Percentiles rank a stretch among this genome's conserved stretches.
Evolutionary conservation across 2,113 vertebrate species (phyloP).

Genomic region (Mobula hypostoma): DNA sequence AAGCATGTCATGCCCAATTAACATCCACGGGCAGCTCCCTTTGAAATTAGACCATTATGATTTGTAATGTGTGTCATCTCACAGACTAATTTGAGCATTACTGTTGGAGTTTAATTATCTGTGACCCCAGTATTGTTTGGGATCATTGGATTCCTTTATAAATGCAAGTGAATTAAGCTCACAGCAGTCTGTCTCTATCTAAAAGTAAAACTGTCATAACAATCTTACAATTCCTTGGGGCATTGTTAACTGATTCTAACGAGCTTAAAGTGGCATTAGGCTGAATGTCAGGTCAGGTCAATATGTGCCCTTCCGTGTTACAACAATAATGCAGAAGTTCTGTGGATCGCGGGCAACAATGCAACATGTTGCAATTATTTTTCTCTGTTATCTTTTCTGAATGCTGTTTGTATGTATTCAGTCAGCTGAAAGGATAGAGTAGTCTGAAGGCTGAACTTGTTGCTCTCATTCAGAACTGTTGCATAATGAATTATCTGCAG

Average conservation of each 20-base stretch:
- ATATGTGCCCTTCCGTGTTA: not conserved
- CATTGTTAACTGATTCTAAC: conserved; percentile 9
- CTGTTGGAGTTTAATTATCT: not conserved
- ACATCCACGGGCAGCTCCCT: not conserved
- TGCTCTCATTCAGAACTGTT: not conserved
- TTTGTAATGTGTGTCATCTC: not conserved
- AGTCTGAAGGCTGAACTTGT: not conserved
- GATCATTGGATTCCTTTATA: not conserved
- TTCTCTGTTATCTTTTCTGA: not conserved
- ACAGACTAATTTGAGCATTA: not conserved
- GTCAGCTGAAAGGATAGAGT: not conserved
- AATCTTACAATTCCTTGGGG: not conserved
- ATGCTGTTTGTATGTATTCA: not conserved
- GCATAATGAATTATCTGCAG: not conserved
- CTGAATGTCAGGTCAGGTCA: not conserved
- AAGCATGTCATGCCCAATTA: not conserved
- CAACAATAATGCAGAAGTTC: not conserved
- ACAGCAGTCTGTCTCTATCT: not conserved
- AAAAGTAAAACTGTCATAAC: not conserved
- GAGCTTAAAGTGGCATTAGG: not conserved
- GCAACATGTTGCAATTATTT: not conserved
- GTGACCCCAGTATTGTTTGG: not conserved
- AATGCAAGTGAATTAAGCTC: not conserved
- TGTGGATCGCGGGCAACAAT: not conserved
- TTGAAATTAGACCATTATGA: conserved; percentile 18